A percentile compares a stretch with the other conserved stretches of the same genome.
Evolutionary conservation across 1,140 invertebrate species (phyloP).

Genomic region (Teleogryllus occipitalis): DNA sequence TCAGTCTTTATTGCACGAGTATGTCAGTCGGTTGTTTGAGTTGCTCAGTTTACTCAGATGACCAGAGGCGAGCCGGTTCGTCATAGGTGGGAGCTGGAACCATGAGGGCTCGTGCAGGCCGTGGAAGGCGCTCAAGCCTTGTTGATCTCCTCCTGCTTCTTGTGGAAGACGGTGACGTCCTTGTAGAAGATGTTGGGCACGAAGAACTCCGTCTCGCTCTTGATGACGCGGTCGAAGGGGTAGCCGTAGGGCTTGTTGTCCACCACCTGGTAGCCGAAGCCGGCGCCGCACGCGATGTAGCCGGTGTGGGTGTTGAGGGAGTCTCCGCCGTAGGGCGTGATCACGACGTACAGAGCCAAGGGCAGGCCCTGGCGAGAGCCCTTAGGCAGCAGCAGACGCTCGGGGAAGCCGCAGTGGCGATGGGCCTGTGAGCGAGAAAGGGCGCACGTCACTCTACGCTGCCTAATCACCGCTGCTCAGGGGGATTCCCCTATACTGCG

Average conservation of each 20-base stretch:
- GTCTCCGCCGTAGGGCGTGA: constrained; percentile 35
- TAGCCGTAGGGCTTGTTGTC: constrained; percentile 54
- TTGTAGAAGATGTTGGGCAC: constrained; percentile 20
- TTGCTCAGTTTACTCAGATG: too few species aligned
- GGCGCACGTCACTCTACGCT: constrained; percentile 24
- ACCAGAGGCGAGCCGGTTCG: not conserved
- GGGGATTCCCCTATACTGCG: too few species aligned
- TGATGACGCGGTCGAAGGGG: constrained; percentile 51
- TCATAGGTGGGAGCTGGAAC: not conserved
- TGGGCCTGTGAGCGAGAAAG: constrained; percentile 32
- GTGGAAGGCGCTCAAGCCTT: not conserved
- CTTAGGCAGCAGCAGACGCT: constrained; percentile 55
- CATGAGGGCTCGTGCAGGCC: not conserved
- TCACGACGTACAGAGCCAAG: constrained; percentile 47
- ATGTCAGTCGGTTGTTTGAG: too few species aligned
- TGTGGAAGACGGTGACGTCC: constrained; percentile 25
- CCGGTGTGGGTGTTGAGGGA: constrained; percentile 31
- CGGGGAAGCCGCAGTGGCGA: constrained; percentile 46
- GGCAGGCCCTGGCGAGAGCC: constrained; percentile 53
- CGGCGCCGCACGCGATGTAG: constrained; percentile 28
- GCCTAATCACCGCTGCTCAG: too few species aligned
- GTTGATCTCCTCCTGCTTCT: constrained; percentile 20
- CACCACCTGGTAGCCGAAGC: constrained; percentile 24
- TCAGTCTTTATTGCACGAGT: too few species aligned
- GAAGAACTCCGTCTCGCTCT: constrained; percentile 8